Conservation (phyloP, 37 sponge, comb jelly and placozoan species). For the Ianthella basta region DNA sequence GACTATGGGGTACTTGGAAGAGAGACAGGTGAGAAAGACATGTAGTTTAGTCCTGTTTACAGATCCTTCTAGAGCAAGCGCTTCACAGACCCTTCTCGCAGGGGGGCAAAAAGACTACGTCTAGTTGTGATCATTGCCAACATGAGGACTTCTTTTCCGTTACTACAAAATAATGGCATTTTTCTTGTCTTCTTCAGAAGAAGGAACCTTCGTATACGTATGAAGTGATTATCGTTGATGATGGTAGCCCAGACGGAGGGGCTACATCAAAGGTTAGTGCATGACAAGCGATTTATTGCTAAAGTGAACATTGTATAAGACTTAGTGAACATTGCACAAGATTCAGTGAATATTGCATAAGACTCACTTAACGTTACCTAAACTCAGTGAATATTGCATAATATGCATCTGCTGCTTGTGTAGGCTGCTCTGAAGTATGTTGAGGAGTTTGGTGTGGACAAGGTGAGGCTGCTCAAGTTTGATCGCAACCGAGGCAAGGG, state of each 20-base stretch:
- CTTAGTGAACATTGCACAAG: no score
- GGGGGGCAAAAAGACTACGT: no score
- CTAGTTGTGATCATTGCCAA: not conserved
- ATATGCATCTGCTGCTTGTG: no score
- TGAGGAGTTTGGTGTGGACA: constrained; percentile 74
- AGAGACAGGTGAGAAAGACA: constrained; percentile 46
- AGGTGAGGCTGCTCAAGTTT: constrained; percentile 85
- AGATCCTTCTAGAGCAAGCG: no score
- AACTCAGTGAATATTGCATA: not conserved
- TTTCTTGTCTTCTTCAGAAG: constrained; percentile 16
- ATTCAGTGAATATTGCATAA: not conserved
- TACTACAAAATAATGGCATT: not conserved
- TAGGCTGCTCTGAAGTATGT: constrained; percentile 88
- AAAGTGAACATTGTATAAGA: no score
- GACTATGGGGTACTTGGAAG: constrained; percentile 73
- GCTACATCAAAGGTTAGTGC: constrained; percentile 67
- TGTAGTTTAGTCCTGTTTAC: no score
- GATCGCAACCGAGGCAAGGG: constrained; percentile 95
- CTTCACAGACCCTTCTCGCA: not conserved
- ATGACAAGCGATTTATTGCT: no score
- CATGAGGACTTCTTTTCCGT: not conserved
- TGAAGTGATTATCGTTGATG: constrained; percentile 95
- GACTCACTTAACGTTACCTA: not conserved
- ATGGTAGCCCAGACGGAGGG: constrained; percentile 88
- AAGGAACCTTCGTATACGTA: constrained; percentile 66